These are phyloP conservation scores for Chaunax sp. DNA, from an alignment of 2,797 vertebrate genomes.

Conservation along the genomic window DNA sequence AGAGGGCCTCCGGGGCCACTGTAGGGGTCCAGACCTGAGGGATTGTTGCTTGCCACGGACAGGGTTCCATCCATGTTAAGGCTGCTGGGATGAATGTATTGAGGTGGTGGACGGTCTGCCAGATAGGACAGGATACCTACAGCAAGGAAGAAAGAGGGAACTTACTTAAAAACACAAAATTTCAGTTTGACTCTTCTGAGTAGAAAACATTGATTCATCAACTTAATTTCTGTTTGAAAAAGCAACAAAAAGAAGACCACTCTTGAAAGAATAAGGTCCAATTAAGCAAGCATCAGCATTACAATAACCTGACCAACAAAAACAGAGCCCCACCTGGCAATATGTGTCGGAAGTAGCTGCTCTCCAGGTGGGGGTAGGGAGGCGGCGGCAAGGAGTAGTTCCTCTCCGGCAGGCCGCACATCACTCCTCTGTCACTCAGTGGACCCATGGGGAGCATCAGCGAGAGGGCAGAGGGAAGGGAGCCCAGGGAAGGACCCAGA, in stretches of 20 bases:
- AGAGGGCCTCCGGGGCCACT: slow-evolving; percentile 89
- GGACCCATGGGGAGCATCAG: slow-evolving; percentile 98
- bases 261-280: not conserved
- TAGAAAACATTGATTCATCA: not conserved
- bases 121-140: slow-evolving; percentile 97
- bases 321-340: slow-evolving; percentile 88
- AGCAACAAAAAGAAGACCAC: not conserved
- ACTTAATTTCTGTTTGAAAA: not conserved
- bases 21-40: slow-evolving; percentile 92
- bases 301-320: not conserved
- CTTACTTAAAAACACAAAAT: not conserved
- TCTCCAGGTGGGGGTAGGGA: slow-evolving; percentile 97
- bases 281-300: not conserved
- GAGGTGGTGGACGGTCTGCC: slow-evolving; percentile 97
- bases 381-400: slow-evolving; percentile 97
- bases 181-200: not conserved
- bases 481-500: slow-evolving; percentile 93
- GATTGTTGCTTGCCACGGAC: slow-evolving; percentile 89
- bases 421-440: slow-evolving; percentile 95
- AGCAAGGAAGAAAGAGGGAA: not conserved
- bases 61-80: slow-evolving; percentile 93
- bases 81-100: slow-evolving; percentile 97
- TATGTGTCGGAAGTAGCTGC: slow-evolving; percentile 98
- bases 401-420: slow-evolving; percentile 97
- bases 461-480: slow-evolving; percentile 95